A percentile compares a stretch with the other conserved stretches of the same genome.
Evolutionary conservation across 2,113 vertebrate genomes (phyloP).

Genomic region (Ia io): DNA sequence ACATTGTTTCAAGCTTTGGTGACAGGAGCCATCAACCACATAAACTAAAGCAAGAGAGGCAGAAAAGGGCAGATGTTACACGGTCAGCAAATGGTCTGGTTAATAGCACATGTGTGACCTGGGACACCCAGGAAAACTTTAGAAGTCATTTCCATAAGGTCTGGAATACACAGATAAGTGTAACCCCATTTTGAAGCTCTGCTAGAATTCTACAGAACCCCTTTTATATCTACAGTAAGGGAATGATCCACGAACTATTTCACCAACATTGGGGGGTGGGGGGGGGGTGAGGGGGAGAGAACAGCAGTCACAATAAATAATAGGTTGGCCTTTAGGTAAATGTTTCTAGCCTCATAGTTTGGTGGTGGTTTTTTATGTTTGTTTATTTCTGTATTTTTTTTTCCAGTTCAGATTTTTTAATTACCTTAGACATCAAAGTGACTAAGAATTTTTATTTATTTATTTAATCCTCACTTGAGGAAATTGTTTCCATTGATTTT

Average conservation of each 20-base stretch:
- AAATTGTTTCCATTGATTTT: too few species aligned
- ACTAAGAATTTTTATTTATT: background rate
- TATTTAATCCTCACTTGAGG: too few species aligned
- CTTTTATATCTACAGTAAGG: background rate
- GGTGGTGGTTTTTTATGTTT: background rate
- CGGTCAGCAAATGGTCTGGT: background rate
- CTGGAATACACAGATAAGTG: background rate
- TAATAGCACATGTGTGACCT: background rate
- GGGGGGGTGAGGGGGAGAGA: background rate
- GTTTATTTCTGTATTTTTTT: background rate
- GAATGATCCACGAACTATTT: background rate
- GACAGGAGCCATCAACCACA: background rate
- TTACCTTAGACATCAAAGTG: background rate
- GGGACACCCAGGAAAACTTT: background rate
- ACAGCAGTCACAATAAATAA: background rate
- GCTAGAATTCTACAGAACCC: background rate
- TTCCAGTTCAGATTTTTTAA: constrained; percentile 1
- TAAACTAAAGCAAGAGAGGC: background rate
- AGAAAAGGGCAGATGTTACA: background rate
- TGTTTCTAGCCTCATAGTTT: background rate
- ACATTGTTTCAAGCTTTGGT: background rate
- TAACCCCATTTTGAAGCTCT: background rate
- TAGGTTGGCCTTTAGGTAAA: background rate
- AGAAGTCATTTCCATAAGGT: background rate
- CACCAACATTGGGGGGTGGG: background rate